A percentile compares a stretch with the other conserved stretches of the same genome.
phyloP scores from a whole-genome alignment of 1,140 invertebrate species.

The Leptopilina clavipes region DNA sequence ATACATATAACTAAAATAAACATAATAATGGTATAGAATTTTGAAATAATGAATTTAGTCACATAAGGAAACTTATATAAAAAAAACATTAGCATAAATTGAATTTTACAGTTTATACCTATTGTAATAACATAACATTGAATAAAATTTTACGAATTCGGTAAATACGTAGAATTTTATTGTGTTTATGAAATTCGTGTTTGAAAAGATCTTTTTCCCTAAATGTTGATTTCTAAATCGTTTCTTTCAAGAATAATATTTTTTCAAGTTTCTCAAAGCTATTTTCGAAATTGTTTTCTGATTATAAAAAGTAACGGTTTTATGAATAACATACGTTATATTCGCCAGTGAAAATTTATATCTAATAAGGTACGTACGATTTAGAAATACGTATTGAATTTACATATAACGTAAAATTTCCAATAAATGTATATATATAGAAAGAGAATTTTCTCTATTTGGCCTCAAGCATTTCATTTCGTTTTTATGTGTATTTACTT shows the following conservation, averaged over 20 bases:
- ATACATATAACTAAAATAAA: not conserved
- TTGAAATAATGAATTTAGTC: no score
- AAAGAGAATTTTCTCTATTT: constrained; percentile 17
- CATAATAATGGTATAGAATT: no score
- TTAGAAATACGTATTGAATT: not conserved
- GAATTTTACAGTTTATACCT: not conserved
- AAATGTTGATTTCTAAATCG: no score
- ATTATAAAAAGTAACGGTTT: constrained; percentile 7
- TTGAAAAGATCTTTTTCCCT: not conserved
- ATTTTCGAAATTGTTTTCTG: not conserved
- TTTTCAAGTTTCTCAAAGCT: not conserved
- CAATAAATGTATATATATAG: not conserved
- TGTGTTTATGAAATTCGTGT: not conserved
- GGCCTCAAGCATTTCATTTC: constrained; percentile 1
- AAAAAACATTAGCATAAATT: no score
- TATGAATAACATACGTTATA: not conserved
- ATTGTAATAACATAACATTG: no score
- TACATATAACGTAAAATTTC: constrained; percentile 17
- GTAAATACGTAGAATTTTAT: not conserved
- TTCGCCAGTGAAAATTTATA: constrained; percentile 12
- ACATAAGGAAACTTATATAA: no score
- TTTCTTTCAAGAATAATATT: not conserved
- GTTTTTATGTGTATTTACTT: not conserved
- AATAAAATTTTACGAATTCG: not conserved
- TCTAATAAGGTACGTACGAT: not conserved